Conservation (phyloP, 2,113 vertebrate genomes). For the Probosciger aterrimus region DNA sequence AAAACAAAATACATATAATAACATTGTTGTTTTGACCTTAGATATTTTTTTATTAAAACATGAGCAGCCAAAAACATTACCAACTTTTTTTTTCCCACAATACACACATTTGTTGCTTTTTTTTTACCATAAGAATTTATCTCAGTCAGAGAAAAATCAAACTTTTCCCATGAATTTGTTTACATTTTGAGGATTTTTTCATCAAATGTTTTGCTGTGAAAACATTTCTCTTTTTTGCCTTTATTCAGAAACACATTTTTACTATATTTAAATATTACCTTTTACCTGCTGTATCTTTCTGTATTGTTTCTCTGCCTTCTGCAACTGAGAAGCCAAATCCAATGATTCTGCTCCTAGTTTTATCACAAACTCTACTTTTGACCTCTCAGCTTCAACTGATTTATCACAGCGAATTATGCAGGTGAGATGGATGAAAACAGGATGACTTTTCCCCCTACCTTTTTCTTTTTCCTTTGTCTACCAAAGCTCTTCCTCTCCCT, state of each 20-base stretch:
- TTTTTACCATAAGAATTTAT: background rate
- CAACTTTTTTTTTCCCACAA: conserved; percentile 35
- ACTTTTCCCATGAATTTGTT: background rate
- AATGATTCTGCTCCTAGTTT: conserved; percentile 69
- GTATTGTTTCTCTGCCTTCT: conserved; percentile 51
- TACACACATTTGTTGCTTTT: conserved; percentile 19
- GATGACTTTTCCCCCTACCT: conserved; percentile 39
- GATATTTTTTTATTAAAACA: conserved; percentile 6
- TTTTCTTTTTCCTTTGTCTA: conserved; percentile 51
- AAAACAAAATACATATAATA: background rate
- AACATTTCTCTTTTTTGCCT: conserved; percentile 26
- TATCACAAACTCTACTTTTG: conserved; percentile 76
- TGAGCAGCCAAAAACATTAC: conserved; percentile 35
- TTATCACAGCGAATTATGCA: conserved; percentile 80
- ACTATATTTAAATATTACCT: conserved; percentile 43
- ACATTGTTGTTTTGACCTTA: background rate
- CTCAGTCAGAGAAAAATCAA: background rate
- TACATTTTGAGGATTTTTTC: conserved; percentile 13
- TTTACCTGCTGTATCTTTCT: conserved; percentile 62
- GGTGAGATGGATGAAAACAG: conserved; percentile 80
- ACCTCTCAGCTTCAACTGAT: conserved; percentile 79
- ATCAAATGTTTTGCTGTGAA: conserved; percentile 33
- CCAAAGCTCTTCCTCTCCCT: conserved; percentile 14
- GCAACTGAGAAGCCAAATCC: conserved; percentile 63
- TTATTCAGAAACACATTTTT: conserved; percentile 50